phyloP scores from a whole-genome alignment of 1,140 invertebrate genomes.

The Trinorchestia longiramus region DNA sequence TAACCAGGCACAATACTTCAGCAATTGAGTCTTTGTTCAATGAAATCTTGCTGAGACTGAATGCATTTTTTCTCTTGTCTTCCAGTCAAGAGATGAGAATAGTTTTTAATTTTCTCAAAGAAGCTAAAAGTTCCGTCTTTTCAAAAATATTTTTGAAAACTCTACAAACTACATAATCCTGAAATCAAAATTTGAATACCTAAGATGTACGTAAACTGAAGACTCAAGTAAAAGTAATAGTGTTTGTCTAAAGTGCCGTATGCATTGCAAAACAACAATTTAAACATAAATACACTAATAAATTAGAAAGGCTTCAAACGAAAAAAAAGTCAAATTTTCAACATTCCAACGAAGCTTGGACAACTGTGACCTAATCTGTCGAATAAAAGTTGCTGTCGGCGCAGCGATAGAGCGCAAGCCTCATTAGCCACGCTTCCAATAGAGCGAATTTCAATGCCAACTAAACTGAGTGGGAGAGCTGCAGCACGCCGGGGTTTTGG shows the following conservation, averaged over 20 bases:
- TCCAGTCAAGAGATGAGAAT: neutral
- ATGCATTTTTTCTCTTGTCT: neutral
- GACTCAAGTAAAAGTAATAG: no score
- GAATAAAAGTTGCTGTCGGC: neutral
- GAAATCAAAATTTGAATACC: neutral
- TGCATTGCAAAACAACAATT: neutral
- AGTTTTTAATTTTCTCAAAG: neutral
- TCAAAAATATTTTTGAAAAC: neutral
- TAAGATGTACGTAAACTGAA: no score
- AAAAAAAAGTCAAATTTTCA: neutral
- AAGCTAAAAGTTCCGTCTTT: neutral
- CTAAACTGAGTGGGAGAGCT: neutral
- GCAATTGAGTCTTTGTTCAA: neutral
- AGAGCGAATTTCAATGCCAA: neutral
- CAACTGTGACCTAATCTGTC: no score
- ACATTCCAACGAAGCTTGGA: neutral
- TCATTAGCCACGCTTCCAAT: neutral
- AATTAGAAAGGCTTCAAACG: neutral
- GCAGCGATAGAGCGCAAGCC: slow-evolving; percentile 3
- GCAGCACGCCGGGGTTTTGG: neutral
- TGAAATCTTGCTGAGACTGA: neutral
- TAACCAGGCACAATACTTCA: neutral
- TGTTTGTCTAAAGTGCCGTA: no score
- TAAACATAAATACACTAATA: neutral
- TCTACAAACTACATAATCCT: neutral